A percentile compares a stretch with the other conserved stretches of the same genome.
Evolutionary conservation across 2,113 vertebrate species (phyloP).

Genomic region (Sminthopsis crassicaudata): DNA sequence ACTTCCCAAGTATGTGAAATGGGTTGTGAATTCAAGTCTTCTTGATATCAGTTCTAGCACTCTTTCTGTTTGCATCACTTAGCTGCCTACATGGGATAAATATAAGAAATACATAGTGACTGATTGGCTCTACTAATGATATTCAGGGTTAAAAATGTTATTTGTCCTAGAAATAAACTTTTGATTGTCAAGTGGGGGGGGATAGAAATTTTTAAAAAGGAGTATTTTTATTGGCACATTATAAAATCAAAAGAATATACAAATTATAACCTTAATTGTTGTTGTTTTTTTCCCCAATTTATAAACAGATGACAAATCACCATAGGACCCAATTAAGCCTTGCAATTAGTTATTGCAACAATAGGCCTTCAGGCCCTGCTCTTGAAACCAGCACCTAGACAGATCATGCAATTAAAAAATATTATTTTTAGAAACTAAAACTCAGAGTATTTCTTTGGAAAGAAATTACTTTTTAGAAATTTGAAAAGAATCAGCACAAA

Average conservation of each 20-base stretch:
- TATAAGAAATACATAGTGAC: neutral
- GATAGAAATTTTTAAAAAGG: neutral
- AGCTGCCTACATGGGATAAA: neutral
- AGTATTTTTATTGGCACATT: neutral
- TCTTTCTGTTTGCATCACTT: neutral
- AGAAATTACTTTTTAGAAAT: neutral
- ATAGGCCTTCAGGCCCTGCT: neutral
- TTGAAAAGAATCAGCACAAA: neutral
- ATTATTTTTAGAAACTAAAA: conserved; percentile 4
- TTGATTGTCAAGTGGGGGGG: neutral
- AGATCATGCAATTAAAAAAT: conserved; percentile 4
- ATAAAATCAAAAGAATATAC: neutral
- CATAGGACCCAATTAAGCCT: neutral
- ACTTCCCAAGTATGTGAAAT: neutral
- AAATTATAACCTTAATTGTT: neutral
- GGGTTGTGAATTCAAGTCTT: neutral
- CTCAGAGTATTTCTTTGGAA: neutral
- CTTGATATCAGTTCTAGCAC: neutral
- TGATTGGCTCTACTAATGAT: neutral
- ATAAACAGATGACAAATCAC: neutral
- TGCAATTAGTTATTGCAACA: neutral
- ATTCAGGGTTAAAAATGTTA: neutral
- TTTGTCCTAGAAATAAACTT: neutral
- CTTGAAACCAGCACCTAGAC: neutral
- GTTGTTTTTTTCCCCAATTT: neutral